Evolutionary conservation across 2,888 invertebrate species (phyloP), one percentile per base, ranked within the genome.

Genomic region (Acanthosepion lycidas): DNA sequence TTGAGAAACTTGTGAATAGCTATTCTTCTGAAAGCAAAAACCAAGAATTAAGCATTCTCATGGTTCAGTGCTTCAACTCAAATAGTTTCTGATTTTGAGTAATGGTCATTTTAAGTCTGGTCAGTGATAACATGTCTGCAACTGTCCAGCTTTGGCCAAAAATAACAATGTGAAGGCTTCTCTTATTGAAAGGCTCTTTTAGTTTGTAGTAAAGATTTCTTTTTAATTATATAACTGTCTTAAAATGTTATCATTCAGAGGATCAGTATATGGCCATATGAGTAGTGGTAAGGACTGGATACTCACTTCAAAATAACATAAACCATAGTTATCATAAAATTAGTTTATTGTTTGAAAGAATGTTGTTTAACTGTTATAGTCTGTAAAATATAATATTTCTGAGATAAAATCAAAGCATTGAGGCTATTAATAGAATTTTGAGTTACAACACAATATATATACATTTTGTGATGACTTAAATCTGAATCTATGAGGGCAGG

Each of bases 1-100:
- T n/a, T 78, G 78, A n/a, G 78, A 78, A n/a, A 78, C 33, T 42
- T 78, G 78, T 78, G 78, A 78, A 78, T 78, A 33, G 78, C 78
- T 78, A 78, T 78, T 78, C 9, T 78, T 78, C 78, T 78, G 78
- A 78, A 78, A 78, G 78, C 78, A 78, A 78, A 78, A 78, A n/a
- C n/a, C n/a, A 78, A n/a, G 33, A 78, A 78, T 78, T 78, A n/a
- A 78, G n/a, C 15, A 78, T 78, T 78, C n/a, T 78, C n/a, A 78
- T 78, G 78, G 33, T 78, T 78, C 78, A 78, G n/a, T 78, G 78
- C 78, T 9, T 78, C 78, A 78, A 78, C 78, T 78, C 1, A 78
- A 78, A 78, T 33, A 78, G n/a, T n/a, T 78, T 78, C 78, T 78
- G n/a, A 78, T 78, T 78, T n/a, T 78, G 33, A 78, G n/a, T n/a